Base-by-base conservation (phyloP, 1,140 invertebrate genomes). In the Habropoda laboriosa region DNA sequence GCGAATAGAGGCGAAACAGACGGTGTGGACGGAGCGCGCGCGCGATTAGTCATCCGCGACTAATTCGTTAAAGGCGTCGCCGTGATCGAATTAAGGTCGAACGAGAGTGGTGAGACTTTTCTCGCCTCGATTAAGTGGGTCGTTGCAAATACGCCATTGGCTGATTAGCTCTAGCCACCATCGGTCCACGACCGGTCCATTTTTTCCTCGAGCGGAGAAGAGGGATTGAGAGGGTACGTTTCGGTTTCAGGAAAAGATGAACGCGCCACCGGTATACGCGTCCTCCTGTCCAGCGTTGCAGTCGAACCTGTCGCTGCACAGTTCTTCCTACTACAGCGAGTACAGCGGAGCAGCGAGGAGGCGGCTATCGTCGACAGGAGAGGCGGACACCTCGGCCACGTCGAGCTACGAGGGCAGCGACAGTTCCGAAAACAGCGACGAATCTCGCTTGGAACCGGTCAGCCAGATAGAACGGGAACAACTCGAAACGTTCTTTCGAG, bases 401-500 rank as follows among this genome's bases (percentile, higher is more conserved):
- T 91, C 93, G 0, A 93, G 93, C 73, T 90, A 91, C 75, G 90
- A 91, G 74, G 93, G 93, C 61, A 91, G 90, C 55, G 90, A 91
- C 79, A 91, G 90, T 40, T 93, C 92, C 49, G 91, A 89, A 45
- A 91, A 92, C 75, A 92, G 92, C 58, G 93, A 94, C 81, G 84
- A 92, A 83, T 88, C 89, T 83, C 81, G 92, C 70, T 67, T 90
- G 64, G 86, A 92, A 85, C 86, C 91, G 73, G 92, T 97, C 18
- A 95, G 94, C 3, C 96, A 97, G 55, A 92, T 95, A 68, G 97
- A 97, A 86, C 93, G 96, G 13, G 93, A 94, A 27, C 96, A 97
- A 91, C 94, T 97, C 71, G 97, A 97, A 90, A 95, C 95, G 55
- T 97, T 97, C 88, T 97, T 97, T 86, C 94, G 94, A 40, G 96